Conservation (phyloP, 2,888 invertebrate species). For the Zele albiditarsus region DNA sequence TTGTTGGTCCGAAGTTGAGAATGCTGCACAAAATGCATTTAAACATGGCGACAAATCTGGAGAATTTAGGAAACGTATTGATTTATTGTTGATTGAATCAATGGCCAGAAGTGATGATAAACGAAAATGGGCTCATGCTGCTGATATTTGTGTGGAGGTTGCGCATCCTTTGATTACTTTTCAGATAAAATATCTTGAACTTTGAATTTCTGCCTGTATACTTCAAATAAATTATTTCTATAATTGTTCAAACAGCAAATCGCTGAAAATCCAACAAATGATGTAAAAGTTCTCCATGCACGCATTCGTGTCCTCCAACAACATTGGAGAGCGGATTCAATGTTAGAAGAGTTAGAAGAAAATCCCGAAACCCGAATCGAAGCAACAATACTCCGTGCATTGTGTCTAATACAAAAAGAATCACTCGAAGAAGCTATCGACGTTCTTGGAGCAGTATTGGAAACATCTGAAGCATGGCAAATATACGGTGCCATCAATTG, state of each 20-base stretch:
- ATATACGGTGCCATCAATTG: constrained; percentile 79
- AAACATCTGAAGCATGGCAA: constrained; percentile 75
- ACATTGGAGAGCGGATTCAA: constrained; percentile 68
- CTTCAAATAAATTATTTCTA: constrained; percentile 24
- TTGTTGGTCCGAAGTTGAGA: constrained; percentile 74
- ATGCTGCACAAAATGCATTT: constrained; percentile 68
- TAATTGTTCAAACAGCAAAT: constrained; percentile 47
- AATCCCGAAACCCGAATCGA: constrained; percentile 55
- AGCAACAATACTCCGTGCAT: constrained; percentile 74
- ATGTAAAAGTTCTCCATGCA: constrained; percentile 60
- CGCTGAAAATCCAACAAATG: constrained; percentile 45
- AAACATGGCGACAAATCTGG: constrained; percentile 65
- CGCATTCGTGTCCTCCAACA: constrained; percentile 71
- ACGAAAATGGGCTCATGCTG: constrained; percentile 73
- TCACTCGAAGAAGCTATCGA: constrained; percentile 76
- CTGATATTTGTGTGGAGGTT: constrained; percentile 69
- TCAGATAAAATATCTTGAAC: constrained; percentile 11
- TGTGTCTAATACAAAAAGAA: constrained; percentile 74
- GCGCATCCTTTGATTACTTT: constrained; percentile 36
- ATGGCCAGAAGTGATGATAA: constrained; percentile 71
- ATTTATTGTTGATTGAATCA: constrained; percentile 69
- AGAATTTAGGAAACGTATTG: constrained; percentile 60
- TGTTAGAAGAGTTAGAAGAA: constrained; percentile 67
- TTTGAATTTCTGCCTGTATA: constrained; percentile 22
- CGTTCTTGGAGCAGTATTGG: constrained; percentile 73